Evolutionary conservation across 2,113 vertebrate genomes (phyloP), one percentile per base, ranked within the genome.

Genomic region (Catharus minimus): DNA sequence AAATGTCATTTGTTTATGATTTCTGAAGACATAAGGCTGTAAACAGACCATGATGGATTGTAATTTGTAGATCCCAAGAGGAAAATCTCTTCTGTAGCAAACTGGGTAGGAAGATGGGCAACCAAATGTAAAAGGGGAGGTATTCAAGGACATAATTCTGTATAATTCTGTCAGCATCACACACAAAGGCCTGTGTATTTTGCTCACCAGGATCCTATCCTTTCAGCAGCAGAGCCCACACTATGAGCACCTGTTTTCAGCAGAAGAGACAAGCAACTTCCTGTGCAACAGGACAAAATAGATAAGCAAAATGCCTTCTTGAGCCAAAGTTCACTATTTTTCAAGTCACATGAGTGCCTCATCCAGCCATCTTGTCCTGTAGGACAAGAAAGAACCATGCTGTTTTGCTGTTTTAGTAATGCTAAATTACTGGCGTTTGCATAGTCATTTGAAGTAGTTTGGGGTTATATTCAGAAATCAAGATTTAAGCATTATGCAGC

Each of bases 1-100:
- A 84, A 69, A 92, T 91, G 90, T 82, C 88, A 89, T 47, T 78
- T 82, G 46, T 44, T 95, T 43, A 26, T 65, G 78, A 81, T 78
- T 88, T 89, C 50, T 19, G 53, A 80, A 84, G 50, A 60, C 74
- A 55, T 22, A 43, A 82, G n/a, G 33, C 46, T 75, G 52, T 58
- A 89, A 86, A 71, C 61, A 74, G 52, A 33, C 52, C 1, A 1
- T 58, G 58, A 73, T 88, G 38, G 28, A 66, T n/a, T 91, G 49
- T 43, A 47, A 57, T 19, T 72, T 11, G 0, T 10, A 66, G 43
- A 47, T 74, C 55, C 26, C 39, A 73, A 78, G 61, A 82, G 41
- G 24, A 73, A 86, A 86, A 81, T 44, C n/a, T 62, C 26, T 64
- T 85, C 11, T 67, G 16, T 6, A 89, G 47, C 36, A 65, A 86